Evolutionary conservation across 1,140 invertebrate species (phyloP), one percentile per base, ranked within the genome.

Genomic region (Formica selysi): DNA sequence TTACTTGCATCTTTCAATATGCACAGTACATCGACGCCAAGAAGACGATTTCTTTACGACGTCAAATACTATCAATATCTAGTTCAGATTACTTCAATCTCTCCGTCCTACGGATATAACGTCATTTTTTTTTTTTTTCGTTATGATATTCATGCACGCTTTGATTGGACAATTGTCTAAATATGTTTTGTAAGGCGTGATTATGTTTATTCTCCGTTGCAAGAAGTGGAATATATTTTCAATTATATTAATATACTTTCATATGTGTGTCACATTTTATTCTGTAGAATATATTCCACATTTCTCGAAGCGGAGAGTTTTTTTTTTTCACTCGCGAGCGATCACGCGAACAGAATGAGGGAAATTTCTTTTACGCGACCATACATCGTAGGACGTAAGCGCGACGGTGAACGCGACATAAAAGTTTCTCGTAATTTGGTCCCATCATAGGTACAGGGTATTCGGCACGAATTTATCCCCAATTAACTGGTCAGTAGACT

Each of bases 381-480:
- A 83, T 87, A 91, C 85, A 51, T 51, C 48, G 87, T 85, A 79
- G 85, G 80, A 89, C 84, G 80, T 73, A 89, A 91, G 87, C 87
- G 90, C 90, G 85, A 91, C 89, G 90, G 89, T 87, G 87, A 91
- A 92, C 89, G 90, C 89, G 86, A 94, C 94, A 93, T 91, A 88
- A 93, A 93, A 92, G 79, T 70, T 91, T 87, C 65, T 83, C 76
- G 44, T 87, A 86, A 91, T 91, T 95, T 95, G 94, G 94, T 95
- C 94, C 94, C 94, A 93, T 93, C 79, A 89, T 93, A 94, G 91
- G 91, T 94, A 94, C 92, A 94, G 91, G 93, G 92, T 94, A 91
- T 89, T 91, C 74, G 85, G 73, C 79, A 88, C 84, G 81, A 83
- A 87, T 92, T 87, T 70, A 86, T 84, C 73, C 73, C 80, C 62